Evolutionary conservation across 2,797 vertebrate genomes (phyloP).

Genomic region (Mormyrops attenuatus): DNA sequence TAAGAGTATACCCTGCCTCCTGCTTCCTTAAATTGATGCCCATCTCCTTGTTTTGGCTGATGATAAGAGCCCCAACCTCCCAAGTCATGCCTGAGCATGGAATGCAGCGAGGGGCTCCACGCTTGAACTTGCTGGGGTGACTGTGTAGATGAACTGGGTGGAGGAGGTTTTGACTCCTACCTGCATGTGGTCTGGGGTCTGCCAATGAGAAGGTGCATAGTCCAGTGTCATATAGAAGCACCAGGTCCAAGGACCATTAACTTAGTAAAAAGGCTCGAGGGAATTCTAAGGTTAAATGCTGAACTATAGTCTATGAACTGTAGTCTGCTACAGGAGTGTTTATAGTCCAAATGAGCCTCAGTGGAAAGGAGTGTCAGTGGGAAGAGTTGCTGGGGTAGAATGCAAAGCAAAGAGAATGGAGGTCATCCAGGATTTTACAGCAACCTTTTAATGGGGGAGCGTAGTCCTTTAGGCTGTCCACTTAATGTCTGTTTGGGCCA

Average conservation of each 20-base stretch:
- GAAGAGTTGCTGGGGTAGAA: background rate
- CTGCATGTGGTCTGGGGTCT: background rate
- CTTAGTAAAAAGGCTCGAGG: background rate
- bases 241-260: background rate
- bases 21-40: background rate
- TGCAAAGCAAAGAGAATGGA: background rate
- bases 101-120: background rate
- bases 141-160: background rate
- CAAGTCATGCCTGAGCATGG: background rate
- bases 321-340: background rate
- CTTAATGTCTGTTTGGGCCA: background rate
- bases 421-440: background rate
- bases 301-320: background rate
- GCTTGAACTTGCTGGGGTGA: background rate
- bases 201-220: background rate
- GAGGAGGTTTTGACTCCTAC: background rate
- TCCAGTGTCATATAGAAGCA: background rate
- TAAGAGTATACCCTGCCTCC: background rate
- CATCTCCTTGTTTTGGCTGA: background rate
- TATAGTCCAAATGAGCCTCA: background rate
- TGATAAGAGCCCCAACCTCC: background rate
- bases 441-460: background rate
- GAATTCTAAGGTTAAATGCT: background rate
- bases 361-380: background rate
- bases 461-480: background rate